These are phyloP conservation scores for Daphoenositta chrysoptera DNA, from an alignment of 2,113 vertebrate species.

Conservation along the genomic window DNA sequence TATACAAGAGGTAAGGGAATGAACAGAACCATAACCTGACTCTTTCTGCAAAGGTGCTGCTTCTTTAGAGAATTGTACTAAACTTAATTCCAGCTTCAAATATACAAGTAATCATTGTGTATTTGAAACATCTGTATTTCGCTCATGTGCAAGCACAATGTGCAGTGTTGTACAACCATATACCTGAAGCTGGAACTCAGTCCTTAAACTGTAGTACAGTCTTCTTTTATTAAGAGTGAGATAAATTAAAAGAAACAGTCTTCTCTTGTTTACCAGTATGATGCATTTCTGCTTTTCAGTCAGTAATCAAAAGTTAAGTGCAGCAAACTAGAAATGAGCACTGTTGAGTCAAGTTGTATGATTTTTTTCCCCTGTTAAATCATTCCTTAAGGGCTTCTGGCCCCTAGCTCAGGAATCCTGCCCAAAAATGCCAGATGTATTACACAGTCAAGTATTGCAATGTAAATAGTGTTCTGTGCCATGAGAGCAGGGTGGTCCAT, in stretches of 20 bases:
- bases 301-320: slow-evolving; percentile 55
- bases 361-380: slow-evolving; percentile 61
- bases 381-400: slow-evolving; percentile 82
- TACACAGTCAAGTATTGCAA: slow-evolving; percentile 97
- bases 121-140: slow-evolving; percentile 42
- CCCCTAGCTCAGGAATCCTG: slow-evolving; percentile 87
- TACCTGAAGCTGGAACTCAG: not conserved
- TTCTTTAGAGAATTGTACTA: not conserved
- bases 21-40: not conserved
- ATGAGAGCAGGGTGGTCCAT: slow-evolving; percentile 95
- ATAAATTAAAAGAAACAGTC: slow-evolving; percentile 36
- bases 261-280: slow-evolving; percentile 5
- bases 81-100: slow-evolving; percentile 11
- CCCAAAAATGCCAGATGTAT: slow-evolving; percentile 99
- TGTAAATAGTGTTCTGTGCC: slow-evolving; percentile 97
- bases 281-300: slow-evolving; percentile 51
- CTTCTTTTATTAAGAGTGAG: slow-evolving; percentile 7
- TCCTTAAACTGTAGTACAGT: not conserved
- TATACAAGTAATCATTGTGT: slow-evolving; percentile 9
- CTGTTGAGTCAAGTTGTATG: slow-evolving; percentile 64
- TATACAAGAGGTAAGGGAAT: not conserved
- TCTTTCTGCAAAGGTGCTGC: not conserved
- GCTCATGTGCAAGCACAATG: not conserved
- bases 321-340: slow-evolving; percentile 61
- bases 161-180: not conserved